These are phyloP conservation scores for Lepisosteus oculatus DNA, from an alignment of 2,113 vertebrate genomes.

Conservation along the genomic window DNA sequence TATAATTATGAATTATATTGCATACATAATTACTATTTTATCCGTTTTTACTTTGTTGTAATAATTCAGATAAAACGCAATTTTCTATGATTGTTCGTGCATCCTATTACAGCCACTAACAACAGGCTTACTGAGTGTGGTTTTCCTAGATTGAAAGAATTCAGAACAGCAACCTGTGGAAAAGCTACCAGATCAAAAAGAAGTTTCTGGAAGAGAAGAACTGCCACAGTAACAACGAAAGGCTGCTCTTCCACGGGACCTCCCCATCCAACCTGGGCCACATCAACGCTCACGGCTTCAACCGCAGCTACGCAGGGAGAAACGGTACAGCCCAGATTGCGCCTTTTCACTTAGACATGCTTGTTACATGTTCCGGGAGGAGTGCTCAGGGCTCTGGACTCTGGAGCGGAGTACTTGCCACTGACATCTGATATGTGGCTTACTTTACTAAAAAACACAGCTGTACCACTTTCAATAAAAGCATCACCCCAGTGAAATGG, in stretches of 20 bases:
- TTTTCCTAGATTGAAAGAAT: slow-evolving; percentile 77
- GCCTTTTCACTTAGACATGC: not conserved
- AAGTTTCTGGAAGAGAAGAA: slow-evolving; percentile 74
- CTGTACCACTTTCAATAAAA: too few species aligned
- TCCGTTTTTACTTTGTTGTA: too few species aligned
- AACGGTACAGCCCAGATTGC: slow-evolving; percentile 63
- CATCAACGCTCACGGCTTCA: slow-evolving; percentile 76
- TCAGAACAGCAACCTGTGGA: slow-evolving; percentile 78
- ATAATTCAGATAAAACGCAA: too few species aligned
- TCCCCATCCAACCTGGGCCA: slow-evolving; percentile 28
- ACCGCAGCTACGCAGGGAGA: slow-evolving; percentile 80
- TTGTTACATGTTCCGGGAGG: not conserved
- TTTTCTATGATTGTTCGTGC: too few species aligned
- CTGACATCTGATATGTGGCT: too few species aligned
- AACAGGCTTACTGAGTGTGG: not conserved
- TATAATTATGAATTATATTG: too few species aligned
- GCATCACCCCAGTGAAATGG: too few species aligned
- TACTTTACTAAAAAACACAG: too few species aligned
- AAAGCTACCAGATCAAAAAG: slow-evolving; percentile 77
- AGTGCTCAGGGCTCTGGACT: too few species aligned
- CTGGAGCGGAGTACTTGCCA: too few species aligned
- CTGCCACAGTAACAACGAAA: slow-evolving; percentile 64
- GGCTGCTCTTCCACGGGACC: slow-evolving; percentile 79
- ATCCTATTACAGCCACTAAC: too few species aligned
- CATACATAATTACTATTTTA: too few species aligned